These are phyloP conservation scores for Grapholita molesta DNA, from an alignment of 1,140 invertebrate genomes.

Conservation along the genomic window DNA sequence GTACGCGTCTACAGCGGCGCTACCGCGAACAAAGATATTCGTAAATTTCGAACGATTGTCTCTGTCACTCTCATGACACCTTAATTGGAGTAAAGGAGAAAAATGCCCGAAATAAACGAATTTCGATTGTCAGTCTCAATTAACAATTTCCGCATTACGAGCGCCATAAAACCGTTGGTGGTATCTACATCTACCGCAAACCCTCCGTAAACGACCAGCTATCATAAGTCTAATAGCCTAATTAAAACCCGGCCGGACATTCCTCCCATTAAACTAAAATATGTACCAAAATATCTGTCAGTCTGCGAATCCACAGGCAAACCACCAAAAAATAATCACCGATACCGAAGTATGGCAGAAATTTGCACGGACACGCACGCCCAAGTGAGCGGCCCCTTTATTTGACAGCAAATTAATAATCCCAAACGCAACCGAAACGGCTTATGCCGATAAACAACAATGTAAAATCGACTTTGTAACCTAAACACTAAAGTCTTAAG, in stretches of 20 bases:
- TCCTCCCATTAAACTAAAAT: constrained; percentile 46
- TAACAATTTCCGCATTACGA: not conserved
- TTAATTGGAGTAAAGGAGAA: too few species aligned
- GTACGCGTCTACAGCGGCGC: too few species aligned
- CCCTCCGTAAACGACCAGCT: constrained; percentile 23
- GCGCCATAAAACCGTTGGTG: not conserved
- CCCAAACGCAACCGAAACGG: constrained; percentile 54
- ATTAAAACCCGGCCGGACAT: constrained; percentile 42
- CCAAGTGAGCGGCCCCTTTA: constrained; percentile 75
- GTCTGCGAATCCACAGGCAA: constrained; percentile 66
- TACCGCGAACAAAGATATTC: too few species aligned
- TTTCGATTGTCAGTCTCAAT: not conserved
- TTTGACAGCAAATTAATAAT: constrained; percentile 78
- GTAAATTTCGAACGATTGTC: too few species aligned
- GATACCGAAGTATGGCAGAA: constrained; percentile 75
- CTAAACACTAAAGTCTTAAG: constrained; percentile 53
- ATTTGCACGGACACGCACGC: constrained; percentile 74
- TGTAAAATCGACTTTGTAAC: constrained; percentile 63
- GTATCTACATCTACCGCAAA: not conserved
- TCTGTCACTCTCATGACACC: too few species aligned
- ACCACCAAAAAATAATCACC: constrained; percentile 69
- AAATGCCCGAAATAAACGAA: too few species aligned
- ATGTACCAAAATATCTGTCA: constrained; percentile 57
- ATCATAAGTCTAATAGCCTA: constrained; percentile 27
- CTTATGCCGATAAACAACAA: constrained; percentile 45